A percentile compares a stretch with the other conserved stretches of the same genome.
Conservation (phyloP, 2,888 invertebrate species). For the Tipula vernalis region DNA sequence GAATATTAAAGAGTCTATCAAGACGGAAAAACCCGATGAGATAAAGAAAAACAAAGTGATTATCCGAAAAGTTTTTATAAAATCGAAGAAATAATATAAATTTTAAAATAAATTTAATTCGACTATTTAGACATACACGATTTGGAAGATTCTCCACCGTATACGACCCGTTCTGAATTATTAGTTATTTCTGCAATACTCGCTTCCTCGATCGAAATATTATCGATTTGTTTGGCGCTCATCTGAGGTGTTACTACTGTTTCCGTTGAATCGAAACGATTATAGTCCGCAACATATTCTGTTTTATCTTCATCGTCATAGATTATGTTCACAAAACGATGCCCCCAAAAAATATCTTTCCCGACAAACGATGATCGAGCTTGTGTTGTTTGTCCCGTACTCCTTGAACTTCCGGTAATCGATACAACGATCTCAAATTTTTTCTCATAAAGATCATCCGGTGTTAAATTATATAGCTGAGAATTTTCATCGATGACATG, state of each 20-base stretch:
- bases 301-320: conserved; percentile 61
- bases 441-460: conserved; percentile 59
- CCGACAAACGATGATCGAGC: conserved; percentile 67
- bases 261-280: conserved; percentile 68
- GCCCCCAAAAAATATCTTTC: conserved; percentile 74
- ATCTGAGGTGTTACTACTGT: background rate
- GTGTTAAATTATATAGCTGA: conserved; percentile 67
- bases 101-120: background rate
- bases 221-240: background rate
- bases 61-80: background rate
- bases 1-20: background rate
- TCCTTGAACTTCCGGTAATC: conserved; percentile 67
- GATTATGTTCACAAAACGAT: conserved; percentile 62
- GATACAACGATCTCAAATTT: conserved; percentile 72
- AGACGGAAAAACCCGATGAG: background rate
- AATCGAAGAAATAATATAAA: background rate
- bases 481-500: conserved; percentile 67
- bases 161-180: background rate
- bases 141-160: background rate
- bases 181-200: background rate
- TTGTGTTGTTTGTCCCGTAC: conserved; percentile 60
- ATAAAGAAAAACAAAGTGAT: background rate
- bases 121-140: background rate
- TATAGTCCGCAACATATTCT: conserved; percentile 68
- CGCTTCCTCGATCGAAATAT: background rate